Base-by-base conservation (phyloP, 1,140 invertebrate genomes). In the Drosophila lacteicornis region DNA sequence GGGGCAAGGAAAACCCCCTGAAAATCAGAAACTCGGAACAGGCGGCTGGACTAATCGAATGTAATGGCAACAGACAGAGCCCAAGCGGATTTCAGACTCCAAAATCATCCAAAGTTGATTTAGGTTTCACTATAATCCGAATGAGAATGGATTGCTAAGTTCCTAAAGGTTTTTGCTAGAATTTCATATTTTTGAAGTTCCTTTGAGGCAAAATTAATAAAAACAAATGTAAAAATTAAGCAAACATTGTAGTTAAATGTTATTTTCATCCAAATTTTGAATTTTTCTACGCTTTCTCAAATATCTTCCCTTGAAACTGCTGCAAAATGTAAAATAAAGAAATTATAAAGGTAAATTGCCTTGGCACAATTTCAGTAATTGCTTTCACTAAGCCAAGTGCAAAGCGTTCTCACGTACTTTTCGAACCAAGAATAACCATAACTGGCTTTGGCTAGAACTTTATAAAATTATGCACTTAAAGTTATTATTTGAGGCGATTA, bases 401-500 rank as follows among this genome's bases (percentile, higher is more conserved):
- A 68, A 75, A 74, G 40, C 55, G 69, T 79, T 68, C 47, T 57
- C 82, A 86, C 83, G 83, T 86, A 76, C 62, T 79, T 73, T 33
- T 43, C 45, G 51, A 8, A 43, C 45, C 33, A 68, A 36, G 11
- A 68, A 68, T 45, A 40, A 42, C 30, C 38, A 60, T 65, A 71
- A 67, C 51, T 51, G 70, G 45, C 45, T 65, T 57, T 47, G 53
- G 53, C 13, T 13, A 58, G 67, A 80, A 83, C 60, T 88, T 82
- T 75, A 58, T 75, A 65, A 84, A 83, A 84, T 87, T 82, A 75
- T 87, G 84, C 84, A 88, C 83, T 87, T 88, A 62, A 88, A 87
- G 84, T 83, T 84, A 87, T 87, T 87, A 87, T 88, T 84, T 77
- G 68, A 69, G 66, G 73, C 80, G 85, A 88, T 87, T 87, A 87